Percentiles rank a stretch among this genome's conserved stretches.
These are phyloP conservation scores for Campoletis raptor DNA, from an alignment of 2,888 invertebrate genomes.

Conservation along the genomic window DNA sequence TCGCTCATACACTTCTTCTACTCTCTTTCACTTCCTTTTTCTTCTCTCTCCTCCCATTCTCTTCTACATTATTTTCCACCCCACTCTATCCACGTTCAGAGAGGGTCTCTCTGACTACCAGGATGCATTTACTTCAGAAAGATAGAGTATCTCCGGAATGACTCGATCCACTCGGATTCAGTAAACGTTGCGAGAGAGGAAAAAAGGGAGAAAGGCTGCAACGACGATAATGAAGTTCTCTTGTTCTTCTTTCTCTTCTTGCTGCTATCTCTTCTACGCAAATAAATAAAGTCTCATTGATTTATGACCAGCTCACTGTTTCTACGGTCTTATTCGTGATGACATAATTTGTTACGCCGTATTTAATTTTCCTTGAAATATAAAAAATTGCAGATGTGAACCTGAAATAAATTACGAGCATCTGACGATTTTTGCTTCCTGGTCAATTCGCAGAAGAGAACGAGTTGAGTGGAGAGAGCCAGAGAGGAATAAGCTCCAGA, in stretches of 20 bases:
- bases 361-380: conserved; percentile 76
- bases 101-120: conserved; percentile 31
- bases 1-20: conserved; percentile 38
- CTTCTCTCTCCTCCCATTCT: conserved; percentile 21
- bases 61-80: conserved; percentile 47
- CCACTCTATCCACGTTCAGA: conserved; percentile 26
- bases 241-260: conserved; percentile 11
- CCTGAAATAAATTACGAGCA: not conserved
- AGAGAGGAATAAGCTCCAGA: not conserved
- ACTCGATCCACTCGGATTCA: conserved; percentile 68
- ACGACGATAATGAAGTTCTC: conserved; percentile 45
- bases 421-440: conserved; percentile 29
- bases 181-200: conserved; percentile 42
- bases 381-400: conserved; percentile 32
- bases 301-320: conserved; percentile 73
- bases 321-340: conserved; percentile 33
- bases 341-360: conserved; percentile 76
- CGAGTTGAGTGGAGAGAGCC: not conserved
- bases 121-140: conserved; percentile 48
- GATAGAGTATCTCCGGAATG: conserved; percentile 66
- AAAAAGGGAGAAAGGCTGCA: conserved; percentile 25
- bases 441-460: conserved; percentile 32
- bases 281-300: conserved; percentile 75
- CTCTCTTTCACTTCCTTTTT: conserved; percentile 8
- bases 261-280: conserved; percentile 24